These are phyloP conservation scores for Protobothrops flavoviridis DNA, from an alignment of 2,113 vertebrate species.

Conservation along the genomic window DNA sequence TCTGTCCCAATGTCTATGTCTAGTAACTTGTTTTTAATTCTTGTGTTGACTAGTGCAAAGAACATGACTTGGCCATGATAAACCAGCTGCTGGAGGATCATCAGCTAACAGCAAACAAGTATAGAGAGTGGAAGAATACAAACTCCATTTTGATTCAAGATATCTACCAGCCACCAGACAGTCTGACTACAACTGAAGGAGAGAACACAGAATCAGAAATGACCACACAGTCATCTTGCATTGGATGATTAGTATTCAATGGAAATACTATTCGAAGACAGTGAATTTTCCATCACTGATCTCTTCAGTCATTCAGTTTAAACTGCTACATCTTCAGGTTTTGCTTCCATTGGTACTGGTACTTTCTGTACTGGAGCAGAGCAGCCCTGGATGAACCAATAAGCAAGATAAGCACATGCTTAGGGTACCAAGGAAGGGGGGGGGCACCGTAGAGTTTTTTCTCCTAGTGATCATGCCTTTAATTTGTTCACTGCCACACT, in stretches of 20 bases:
- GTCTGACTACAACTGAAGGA: slow-evolving; percentile 43
- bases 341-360: not conserved
- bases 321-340: slow-evolving; percentile 35
- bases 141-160: slow-evolving; percentile 86
- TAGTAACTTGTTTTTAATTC: not conserved
- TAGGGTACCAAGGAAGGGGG: not conserved
- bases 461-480: not conserved
- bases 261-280: slow-evolving; percentile 66
- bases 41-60: slow-evolving; percentile 81
- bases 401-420: not conserved
- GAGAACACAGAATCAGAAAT: slow-evolving; percentile 47
- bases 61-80: slow-evolving; percentile 86
- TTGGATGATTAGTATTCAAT: slow-evolving; percentile 32
- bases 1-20: not conserved
- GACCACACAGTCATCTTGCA: slow-evolving; percentile 32
- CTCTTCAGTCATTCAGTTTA: not conserved
- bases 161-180: slow-evolving; percentile 69
- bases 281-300: not conserved
- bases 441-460: not conserved
- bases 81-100: slow-evolving; percentile 85
- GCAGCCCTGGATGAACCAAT: not conserved
- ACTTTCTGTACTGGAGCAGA: slow-evolving; percentile 40
- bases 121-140: slow-evolving; percentile 88
- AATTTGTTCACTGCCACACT: not conserved
- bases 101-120: slow-evolving; percentile 81